Base-by-base conservation (phyloP, 2,888 invertebrate species). In the Beris morrisii region DNA sequence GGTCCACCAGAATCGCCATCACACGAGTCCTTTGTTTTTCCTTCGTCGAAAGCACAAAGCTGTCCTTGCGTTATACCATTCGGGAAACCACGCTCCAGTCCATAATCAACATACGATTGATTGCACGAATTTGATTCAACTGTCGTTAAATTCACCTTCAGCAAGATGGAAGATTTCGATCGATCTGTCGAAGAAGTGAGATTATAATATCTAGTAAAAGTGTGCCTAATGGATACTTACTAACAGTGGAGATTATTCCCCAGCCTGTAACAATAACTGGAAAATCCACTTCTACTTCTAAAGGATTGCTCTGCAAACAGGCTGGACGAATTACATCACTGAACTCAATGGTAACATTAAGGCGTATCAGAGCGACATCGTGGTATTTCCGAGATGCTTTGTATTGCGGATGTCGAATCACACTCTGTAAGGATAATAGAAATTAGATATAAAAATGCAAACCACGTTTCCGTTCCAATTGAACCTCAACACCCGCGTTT, bases 1-100 rank as follows among this genome's bases (percentile, higher is more conserved):
- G 79, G 79, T 0, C 79, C 79, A 1, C 79, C 79, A 0, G 78
- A 78, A 57, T 79, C 78, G 2, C 79, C 79, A 52, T 73, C 70
- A 44, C 79, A 79, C 7, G 79, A 74, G 65, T 79, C 79, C 63
- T 69, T 72, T 3, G 57, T 57, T 22, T 64, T 59, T 3, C 68
- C 64, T 2, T 67, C 63, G 69, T 74, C 74, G 45, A 30, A 64
- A 4, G 75, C 74, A 68, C 75, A 75, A 13, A 73, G 61, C 43
- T 74, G 74, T 2, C 70, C 70, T 0, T 45, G 5, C 13, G 61
- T 64, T 0, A 73, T 9, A 1, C 72, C 74, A 3, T 52, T 6
- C 22, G 67, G 64, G n/a, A 66, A 43, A 6, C 57, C 30, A 7
- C 71, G 57, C 11, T 52, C 55, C 3, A 30, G 22, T 3, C 66